Base-by-base conservation (phyloP, 2,113 vertebrate species). In the Cynocephalus volans region DNA sequence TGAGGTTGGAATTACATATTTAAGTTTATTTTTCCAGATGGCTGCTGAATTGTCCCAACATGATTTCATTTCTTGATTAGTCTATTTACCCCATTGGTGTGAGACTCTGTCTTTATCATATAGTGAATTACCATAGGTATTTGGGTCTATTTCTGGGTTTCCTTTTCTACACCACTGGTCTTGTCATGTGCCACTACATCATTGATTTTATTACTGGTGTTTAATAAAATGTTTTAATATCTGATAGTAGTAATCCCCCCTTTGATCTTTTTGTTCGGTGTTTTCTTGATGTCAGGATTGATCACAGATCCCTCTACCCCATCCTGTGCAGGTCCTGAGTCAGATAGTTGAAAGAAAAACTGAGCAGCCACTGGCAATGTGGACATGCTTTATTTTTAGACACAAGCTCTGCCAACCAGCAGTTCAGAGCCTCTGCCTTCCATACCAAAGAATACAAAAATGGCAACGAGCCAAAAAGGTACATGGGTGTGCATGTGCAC, bases 151-250 rank as follows among this genome's bases (percentile, higher is more conserved):
- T 70, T 93, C 31, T 28, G 5, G 23, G 33, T 85, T 84, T 94
- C 10, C 15, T 85, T 54, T 73, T 65, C 36, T 75, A 13, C 1
- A 58, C 3, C 28, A 31, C 7, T 81, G 24, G 5, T 91, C 50
- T 97, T 1, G 89, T 95, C 11, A 93, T 58, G 23, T 72, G 6
- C 48, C 18, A 82, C 5, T 70, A 54, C 7, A 64, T 60, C 1
- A 70, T 17, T 60, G 18, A 62, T 85, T 64, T 87, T 5, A 50
- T 94, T 76, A 90, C 36, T 82, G 52, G 50, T 50, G 56, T 64
- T 83, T 62, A 77, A 77, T 54, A 76, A 70, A 73, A 50, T 52
- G 21, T 69, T 80, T 94, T 91, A 69, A 36, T 95, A 84, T n/a
- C 23, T 77, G 21, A 13, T 48, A 54, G 33, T 70, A 33, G 9